Conservation (phyloP, 2,797 vertebrate species). For the Borostomias antarcticus region DNA sequence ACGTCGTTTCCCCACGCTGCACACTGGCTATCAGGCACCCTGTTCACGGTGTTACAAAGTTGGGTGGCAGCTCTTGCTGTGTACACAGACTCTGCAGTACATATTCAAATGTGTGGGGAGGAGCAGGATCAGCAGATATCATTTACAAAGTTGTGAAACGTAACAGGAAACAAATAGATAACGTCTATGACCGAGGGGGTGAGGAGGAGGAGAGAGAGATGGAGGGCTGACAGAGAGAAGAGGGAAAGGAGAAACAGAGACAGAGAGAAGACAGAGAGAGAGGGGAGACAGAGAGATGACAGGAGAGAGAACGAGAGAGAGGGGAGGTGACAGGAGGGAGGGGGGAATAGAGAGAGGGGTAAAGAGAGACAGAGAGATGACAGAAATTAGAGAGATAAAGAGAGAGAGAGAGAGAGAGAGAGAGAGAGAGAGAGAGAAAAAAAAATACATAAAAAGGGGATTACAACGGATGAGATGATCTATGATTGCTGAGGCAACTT, state of each 20-base stretch:
- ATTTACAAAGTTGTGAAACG: conserved; percentile 32
- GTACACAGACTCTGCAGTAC: not conserved
- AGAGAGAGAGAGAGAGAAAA: not conserved
- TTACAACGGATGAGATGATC: conserved; percentile 5
- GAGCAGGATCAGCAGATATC: not conserved
- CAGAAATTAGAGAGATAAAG: not conserved
- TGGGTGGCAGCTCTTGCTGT: no score
- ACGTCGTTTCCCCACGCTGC: not conserved
- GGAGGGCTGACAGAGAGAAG: not conserved
- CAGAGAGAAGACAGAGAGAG: not conserved
- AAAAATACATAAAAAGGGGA: not conserved
- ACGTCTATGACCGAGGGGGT: not conserved
- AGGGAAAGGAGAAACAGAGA: conserved; percentile 7
- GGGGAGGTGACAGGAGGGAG: no score
- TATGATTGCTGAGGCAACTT: no score
- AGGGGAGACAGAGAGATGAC: not conserved
- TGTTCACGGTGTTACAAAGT: no score
- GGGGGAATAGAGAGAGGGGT: not conserved
- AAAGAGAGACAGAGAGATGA: conserved; percentile 1
- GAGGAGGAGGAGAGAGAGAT: not conserved
- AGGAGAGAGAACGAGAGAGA: not conserved
- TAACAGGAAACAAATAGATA: conserved; percentile 35
- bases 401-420: not conserved
- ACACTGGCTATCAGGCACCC: not conserved
- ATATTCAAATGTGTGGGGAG: not conserved